Percentiles rank a stretch among this genome's conserved stretches.
phyloP scores from a whole-genome alignment of 1,140 invertebrate genomes.

The Cydia fagiglandana region DNA sequence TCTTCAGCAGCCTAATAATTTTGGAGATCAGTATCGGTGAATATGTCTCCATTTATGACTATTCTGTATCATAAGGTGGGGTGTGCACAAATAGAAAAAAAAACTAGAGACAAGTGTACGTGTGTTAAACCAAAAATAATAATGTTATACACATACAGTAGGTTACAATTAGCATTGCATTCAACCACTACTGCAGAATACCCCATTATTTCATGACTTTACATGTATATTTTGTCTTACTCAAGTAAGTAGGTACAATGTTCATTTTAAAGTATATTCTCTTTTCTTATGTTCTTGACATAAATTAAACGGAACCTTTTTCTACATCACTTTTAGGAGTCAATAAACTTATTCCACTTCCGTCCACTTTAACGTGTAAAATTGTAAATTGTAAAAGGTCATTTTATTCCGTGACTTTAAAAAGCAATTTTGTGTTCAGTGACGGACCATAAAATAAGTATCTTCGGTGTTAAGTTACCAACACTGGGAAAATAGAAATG shows the following conservation, averaged over 20 bases:
- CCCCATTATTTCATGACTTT: too few species aligned
- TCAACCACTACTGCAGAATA: too few species aligned
- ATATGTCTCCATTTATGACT: too few species aligned
- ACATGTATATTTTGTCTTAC: too few species aligned
- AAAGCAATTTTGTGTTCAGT: slow-evolving; percentile 70
- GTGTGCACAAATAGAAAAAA: too few species aligned
- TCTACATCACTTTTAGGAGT: slow-evolving; percentile 43
- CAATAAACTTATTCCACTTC: slow-evolving; percentile 65
- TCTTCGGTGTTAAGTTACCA: slow-evolving; percentile 50
- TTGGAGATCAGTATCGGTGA: not conserved
- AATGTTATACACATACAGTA: too few species aligned
- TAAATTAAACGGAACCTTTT: slow-evolving; percentile 26
- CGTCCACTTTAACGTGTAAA: slow-evolving; percentile 67
- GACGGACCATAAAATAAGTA: slow-evolving; percentile 45
- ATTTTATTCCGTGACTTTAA: slow-evolving; percentile 68
- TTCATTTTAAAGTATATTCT: not conserved
- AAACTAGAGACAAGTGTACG: too few species aligned
- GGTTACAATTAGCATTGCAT: too few species aligned
- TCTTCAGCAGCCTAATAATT: not conserved
- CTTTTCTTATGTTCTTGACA: not conserved
- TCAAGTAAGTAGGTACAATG: not conserved
- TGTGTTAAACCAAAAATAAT: too few species aligned
- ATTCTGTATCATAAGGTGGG: too few species aligned
- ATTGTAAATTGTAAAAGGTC: slow-evolving; percentile 70
- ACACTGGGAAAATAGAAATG: slow-evolving; percentile 8